phyloP scores from a whole-genome alignment of 2,888 invertebrate genomes.

The Thyatira batis region DNA sequence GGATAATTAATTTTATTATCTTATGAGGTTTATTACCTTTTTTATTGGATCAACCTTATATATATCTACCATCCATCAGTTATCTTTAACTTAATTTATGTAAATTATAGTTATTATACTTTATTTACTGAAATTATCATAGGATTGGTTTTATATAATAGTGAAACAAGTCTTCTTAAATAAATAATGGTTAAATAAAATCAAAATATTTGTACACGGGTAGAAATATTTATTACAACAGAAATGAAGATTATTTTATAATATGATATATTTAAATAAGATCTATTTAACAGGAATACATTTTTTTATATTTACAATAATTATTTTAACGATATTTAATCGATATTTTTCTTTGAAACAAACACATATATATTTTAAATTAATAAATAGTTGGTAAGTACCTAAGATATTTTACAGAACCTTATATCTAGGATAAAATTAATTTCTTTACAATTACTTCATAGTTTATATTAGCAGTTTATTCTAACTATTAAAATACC shows the following conservation, averaged over 20 bases:
- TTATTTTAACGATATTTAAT: constrained; percentile 9
- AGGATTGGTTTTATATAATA: no score
- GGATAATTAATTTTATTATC: no score
- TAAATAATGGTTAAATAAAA: constrained; percentile 12
- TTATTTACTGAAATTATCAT: no score
- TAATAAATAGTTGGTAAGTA: background rate
- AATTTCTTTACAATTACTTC: background rate
- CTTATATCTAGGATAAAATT: background rate
- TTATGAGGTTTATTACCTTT: no score
- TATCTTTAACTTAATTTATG: no score
- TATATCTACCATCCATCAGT: no score
- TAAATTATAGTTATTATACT: no score
- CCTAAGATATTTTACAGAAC: background rate
- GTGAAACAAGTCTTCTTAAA: no score
- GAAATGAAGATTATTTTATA: constrained; percentile 54
- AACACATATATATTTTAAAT: background rate
- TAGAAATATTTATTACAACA: constrained; percentile 67
- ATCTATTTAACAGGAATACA: constrained; percentile 43
- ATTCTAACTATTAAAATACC: background rate
- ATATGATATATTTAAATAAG: constrained; percentile 35
- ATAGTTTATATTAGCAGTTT: no score
- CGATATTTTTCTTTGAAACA: background rate
- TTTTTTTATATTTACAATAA: constrained; percentile 39
- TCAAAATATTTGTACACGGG: constrained; percentile 40
- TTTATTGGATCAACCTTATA: no score